phyloP scores from a whole-genome alignment of 2,797 vertebrate species.

The Malacoctenus gilli region DNA sequence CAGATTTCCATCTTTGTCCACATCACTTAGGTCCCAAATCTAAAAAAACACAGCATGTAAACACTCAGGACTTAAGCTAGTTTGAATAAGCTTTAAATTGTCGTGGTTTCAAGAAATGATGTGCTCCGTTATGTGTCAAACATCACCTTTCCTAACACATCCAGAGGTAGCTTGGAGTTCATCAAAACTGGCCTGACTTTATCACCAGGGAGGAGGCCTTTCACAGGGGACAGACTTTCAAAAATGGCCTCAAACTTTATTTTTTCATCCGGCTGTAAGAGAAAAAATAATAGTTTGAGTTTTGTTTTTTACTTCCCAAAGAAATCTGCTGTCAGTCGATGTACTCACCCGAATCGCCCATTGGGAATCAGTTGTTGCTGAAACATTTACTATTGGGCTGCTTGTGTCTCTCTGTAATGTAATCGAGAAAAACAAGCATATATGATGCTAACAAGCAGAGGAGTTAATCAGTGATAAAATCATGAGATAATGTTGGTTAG shows the following conservation, averaged over 20 bases:
- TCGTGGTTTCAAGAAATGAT: too few species aligned
- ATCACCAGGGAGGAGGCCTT: slow-evolving; percentile 93
- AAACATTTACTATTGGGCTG: slow-evolving; percentile 80
- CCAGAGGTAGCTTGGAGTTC: slow-evolving; percentile 98
- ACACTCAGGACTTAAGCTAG: too few species aligned
- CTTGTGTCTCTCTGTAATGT: slow-evolving; percentile 85
- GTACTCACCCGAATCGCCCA: slow-evolving; percentile 92
- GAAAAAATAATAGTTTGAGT: slow-evolving; percentile 39
- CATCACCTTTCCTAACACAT: slow-evolving; percentile 92
- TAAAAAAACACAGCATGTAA: slow-evolving; percentile 50
- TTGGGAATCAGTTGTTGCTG: slow-evolving; percentile 79
- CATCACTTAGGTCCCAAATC: slow-evolving; percentile 98
- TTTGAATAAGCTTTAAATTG: too few species aligned
- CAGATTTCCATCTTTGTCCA: slow-evolving; percentile 94
- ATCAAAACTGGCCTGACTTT: slow-evolving; percentile 97
- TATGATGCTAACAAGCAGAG: too few species aligned
- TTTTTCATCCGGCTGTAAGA: slow-evolving; percentile 91
- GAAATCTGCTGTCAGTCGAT: not conserved
- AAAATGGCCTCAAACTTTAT: slow-evolving; percentile 97
- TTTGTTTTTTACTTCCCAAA: not conserved
- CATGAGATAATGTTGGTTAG: too few species aligned
- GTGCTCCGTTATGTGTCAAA: too few species aligned
- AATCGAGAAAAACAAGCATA: not conserved
- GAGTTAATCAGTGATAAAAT: not conserved
- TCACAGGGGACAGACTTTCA: slow-evolving; percentile 92